Percentiles rank a stretch among this genome's conserved stretches.
Evolutionary conservation across 2,113 vertebrate genomes (phyloP).

Genomic region (Forbesichthys papilliferus): DNA sequence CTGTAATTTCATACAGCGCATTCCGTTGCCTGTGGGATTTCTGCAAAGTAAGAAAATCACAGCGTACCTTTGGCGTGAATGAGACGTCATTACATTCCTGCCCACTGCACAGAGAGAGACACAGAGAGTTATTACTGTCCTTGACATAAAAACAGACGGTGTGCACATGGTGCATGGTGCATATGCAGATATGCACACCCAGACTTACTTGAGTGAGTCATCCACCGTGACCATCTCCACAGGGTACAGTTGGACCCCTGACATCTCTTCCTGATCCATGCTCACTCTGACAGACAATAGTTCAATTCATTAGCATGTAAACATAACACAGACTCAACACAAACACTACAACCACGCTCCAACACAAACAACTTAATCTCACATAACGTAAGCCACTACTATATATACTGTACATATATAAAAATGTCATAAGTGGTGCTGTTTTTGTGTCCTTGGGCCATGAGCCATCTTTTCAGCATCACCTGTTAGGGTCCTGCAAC

Average conservation of each 20-base stretch:
- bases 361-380: too few relatives aligned
- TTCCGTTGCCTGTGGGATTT: too few relatives aligned
- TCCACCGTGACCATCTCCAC: conserved; percentile 75
- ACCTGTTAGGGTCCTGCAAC: conserved; percentile 87
- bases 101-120: conserved; percentile 65
- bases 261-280: conserved; percentile 71
- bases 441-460: too few relatives aligned
- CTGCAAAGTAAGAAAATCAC: background rate
- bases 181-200: conserved; percentile 2
- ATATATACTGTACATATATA: too few relatives aligned
- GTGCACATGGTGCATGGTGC: background rate
- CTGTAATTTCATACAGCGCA: too few relatives aligned
- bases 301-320: background rate
- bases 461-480: background rate
- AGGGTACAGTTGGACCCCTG: conserved; percentile 78
- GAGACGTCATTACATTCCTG: conserved; percentile 80
- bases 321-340: background rate
- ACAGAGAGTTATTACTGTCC: background rate
- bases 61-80: conserved; percentile 80
- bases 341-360: background rate
- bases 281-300: conserved; percentile 68
- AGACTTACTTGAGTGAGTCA: conserved; percentile 72
- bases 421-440: too few relatives aligned
- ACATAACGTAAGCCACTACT: too few relatives aligned
- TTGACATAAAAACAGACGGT: background rate